Conservation (phyloP, 2,888 invertebrate genomes). For the Thymelicus lineola region DNA sequence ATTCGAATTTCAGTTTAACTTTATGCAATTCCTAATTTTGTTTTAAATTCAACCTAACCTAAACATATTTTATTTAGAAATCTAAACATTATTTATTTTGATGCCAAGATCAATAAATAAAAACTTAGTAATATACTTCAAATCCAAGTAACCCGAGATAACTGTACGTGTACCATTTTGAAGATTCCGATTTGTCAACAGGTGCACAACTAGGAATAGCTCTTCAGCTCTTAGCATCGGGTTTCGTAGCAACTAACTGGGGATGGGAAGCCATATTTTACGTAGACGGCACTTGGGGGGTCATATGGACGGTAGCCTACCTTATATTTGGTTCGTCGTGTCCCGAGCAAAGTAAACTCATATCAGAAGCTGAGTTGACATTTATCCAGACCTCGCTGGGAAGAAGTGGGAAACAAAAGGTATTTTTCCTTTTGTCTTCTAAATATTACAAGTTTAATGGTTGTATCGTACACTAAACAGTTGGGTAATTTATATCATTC, state of each 20-base stretch:
- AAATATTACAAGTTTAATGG: too few relatives aligned
- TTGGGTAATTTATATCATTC: too few relatives aligned
- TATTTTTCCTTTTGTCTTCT: conserved; percentile 40
- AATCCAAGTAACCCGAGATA: too few relatives aligned
- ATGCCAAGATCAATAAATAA: too few relatives aligned
- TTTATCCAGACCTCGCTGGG: conserved; percentile 87
- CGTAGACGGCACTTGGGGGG: conserved; percentile 87
- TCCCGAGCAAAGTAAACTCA: conserved; percentile 85
- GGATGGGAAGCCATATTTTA: conserved; percentile 94
- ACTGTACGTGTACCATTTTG: too few relatives aligned
- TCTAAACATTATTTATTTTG: too few relatives aligned
- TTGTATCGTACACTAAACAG: too few relatives aligned
- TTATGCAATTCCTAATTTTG: too few relatives aligned
- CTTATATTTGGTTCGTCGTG: conserved; percentile 87
- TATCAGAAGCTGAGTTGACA: conserved; percentile 86
- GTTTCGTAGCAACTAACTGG: conserved; percentile 86
- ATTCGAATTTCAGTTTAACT: too few relatives aligned
- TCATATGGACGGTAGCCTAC: conserved; percentile 86
- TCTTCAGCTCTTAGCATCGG: conserved; percentile 89
- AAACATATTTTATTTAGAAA: too few relatives aligned
- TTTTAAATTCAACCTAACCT: too few relatives aligned
- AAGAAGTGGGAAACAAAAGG: conserved; percentile 70
- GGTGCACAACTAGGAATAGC: conserved; percentile 93
- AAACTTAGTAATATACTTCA: too few relatives aligned
- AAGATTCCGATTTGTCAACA: conserved; percentile 43